phyloP scores from a whole-genome alignment of 1,140 invertebrate species.

The Formica selysi region DNA sequence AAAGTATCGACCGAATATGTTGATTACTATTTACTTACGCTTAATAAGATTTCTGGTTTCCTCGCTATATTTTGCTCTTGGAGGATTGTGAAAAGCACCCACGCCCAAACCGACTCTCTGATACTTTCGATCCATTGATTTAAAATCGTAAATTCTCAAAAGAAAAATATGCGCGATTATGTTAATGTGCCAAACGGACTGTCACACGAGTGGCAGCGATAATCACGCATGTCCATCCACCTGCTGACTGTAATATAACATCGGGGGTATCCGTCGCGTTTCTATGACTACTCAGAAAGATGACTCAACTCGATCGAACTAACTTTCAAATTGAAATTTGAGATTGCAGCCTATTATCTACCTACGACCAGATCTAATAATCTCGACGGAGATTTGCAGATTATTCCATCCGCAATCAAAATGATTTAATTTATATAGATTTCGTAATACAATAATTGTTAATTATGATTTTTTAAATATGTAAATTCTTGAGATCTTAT shows the following conservation, averaged over 20 bases:
- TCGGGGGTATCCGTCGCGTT: constrained; percentile 64
- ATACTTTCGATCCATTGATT: constrained; percentile 79
- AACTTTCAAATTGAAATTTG: constrained; percentile 70
- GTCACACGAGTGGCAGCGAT: constrained; percentile 8
- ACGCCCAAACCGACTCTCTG: constrained; percentile 80
- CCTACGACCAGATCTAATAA: neutral
- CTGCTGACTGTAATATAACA: constrained; percentile 25
- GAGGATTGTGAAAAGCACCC: constrained; percentile 82
- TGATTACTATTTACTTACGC: constrained; percentile 71
- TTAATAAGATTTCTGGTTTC: constrained; percentile 84
- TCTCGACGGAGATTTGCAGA: neutral
- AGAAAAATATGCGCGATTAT: neutral
- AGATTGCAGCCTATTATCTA: constrained; percentile 8
- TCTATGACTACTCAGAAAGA: constrained; percentile 79
- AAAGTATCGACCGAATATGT: neutral
- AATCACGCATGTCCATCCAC: constrained; percentile 13
- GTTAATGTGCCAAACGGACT: neutral
- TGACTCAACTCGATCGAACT: constrained; percentile 76
- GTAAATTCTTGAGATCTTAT: neutral
- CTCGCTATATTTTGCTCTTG: constrained; percentile 83
- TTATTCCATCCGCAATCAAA: neutral
- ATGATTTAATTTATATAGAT: neutral
- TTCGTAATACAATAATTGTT: neutral
- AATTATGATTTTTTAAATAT: neutral
- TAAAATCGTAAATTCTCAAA: constrained; percentile 7